phyloP scores from a whole-genome alignment of 2,113 vertebrate genomes.

The Asarcornis scutulata region DNA sequence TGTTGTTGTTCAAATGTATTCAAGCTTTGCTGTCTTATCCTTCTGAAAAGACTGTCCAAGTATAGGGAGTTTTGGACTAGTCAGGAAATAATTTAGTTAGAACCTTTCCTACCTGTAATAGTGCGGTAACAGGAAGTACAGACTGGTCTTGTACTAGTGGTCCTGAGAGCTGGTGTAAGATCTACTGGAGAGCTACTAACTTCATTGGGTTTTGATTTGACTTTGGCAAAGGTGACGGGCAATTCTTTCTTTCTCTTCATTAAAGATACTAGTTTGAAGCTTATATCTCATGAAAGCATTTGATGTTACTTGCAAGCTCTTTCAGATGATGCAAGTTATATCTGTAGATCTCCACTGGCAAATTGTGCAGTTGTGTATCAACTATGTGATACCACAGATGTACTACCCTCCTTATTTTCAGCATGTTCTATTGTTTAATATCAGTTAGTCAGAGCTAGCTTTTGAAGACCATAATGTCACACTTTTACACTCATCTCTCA shows the following conservation, averaged over 20 bases:
- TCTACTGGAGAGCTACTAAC: not conserved
- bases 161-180: fast-evolving
- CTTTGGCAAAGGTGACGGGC: not conserved
- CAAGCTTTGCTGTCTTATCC: not conserved
- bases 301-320: not conserved
- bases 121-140: not conserved
- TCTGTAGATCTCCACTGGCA: not conserved
- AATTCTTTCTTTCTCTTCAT: not conserved
- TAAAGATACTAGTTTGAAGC: not conserved
- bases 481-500: not conserved
- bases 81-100: not conserved
- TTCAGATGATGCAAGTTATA: not conserved
- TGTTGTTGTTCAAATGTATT: not conserved
- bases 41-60: not conserved
- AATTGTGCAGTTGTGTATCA: not conserved
- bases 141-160: not conserved
- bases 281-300: not conserved
- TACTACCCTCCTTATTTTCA: not conserved
- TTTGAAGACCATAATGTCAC: not conserved
- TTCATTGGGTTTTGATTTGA: not conserved
- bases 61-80: not conserved
- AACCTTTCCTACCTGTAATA: not conserved
- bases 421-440: not conserved
- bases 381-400: not conserved
- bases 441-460: not conserved